A percentile compares a stretch with the other conserved stretches of the same genome.
phyloP scores from a whole-genome alignment of 2,888 invertebrate species.

The Aphodius sticticus region DNA sequence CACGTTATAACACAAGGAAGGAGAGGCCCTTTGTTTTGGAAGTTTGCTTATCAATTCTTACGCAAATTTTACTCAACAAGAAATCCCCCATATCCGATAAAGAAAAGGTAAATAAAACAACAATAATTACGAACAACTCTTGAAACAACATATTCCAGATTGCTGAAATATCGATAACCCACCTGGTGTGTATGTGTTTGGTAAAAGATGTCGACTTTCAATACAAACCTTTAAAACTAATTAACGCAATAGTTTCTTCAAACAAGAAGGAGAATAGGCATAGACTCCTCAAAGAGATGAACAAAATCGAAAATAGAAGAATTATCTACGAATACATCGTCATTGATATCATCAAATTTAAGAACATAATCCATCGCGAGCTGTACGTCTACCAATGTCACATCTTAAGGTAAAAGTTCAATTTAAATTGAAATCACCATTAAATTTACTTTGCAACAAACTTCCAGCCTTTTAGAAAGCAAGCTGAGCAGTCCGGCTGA shows the following conservation, averaged over 20 bases:
- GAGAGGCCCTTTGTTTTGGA: constrained; percentile 37
- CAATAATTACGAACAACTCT: background rate
- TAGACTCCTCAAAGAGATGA: constrained; percentile 54
- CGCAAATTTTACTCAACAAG: constrained; percentile 51
- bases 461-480: constrained; percentile 30
- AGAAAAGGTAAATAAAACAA: constrained; percentile 8
- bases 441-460: background rate
- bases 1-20: constrained; percentile 40
- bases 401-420: constrained; percentile 51
- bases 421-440: background rate
- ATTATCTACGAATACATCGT: constrained; percentile 44
- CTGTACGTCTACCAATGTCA: constrained; percentile 55
- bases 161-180: constrained; percentile 5
- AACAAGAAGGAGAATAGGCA: constrained; percentile 50
- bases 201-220: constrained; percentile 13
- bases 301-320: constrained; percentile 47
- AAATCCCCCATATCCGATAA: constrained; percentile 29
- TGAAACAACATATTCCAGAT: constrained; percentile 9
- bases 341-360: constrained; percentile 39
- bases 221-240: constrained; percentile 43
- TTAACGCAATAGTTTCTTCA: constrained; percentile 53
- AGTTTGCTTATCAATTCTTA: constrained; percentile 50
- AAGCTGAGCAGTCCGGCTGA: constrained; percentile 35
- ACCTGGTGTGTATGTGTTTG: constrained; percentile 10
- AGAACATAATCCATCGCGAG: constrained; percentile 51